Percentiles rank a stretch among this genome's conserved stretches.
phyloP scores from a whole-genome alignment of 2,797 vertebrate genomes.

The Glossophaga mutica region DNA sequence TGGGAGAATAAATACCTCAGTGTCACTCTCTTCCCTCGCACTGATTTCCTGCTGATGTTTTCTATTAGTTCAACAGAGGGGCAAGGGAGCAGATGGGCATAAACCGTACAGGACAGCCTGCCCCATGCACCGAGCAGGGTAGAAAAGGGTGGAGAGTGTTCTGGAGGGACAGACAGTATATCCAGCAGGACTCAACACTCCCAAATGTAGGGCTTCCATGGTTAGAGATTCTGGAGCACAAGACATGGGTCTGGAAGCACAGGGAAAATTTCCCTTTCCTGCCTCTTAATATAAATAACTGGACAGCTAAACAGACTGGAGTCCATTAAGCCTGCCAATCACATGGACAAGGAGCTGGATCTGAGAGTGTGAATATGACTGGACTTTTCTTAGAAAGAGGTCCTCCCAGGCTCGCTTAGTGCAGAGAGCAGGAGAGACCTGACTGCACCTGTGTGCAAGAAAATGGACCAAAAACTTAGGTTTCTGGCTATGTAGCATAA shows the following conservation, averaged over 20 bases:
- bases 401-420: background rate
- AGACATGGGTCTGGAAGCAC: background rate
- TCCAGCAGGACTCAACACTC: background rate
- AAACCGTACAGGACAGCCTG: background rate
- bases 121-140: background rate
- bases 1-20: background rate
- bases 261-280: background rate
- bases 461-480: background rate
- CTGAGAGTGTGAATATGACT: background rate
- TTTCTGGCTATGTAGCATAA: background rate
- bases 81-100: background rate
- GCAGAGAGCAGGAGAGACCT: background rate
- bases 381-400: background rate
- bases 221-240: background rate
- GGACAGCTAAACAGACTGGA: background rate
- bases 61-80: background rate
- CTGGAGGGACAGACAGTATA: background rate
- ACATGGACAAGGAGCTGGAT: background rate
- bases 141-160: background rate
- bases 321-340: background rate
- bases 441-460: background rate
- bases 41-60: background rate
- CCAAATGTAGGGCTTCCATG: background rate
- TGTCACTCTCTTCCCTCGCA: background rate
- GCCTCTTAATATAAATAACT: background rate